Evolutionary conservation across 1,140 invertebrate species (phyloP).

Genomic region (Pseudomyrmex dendroicus): DNA sequence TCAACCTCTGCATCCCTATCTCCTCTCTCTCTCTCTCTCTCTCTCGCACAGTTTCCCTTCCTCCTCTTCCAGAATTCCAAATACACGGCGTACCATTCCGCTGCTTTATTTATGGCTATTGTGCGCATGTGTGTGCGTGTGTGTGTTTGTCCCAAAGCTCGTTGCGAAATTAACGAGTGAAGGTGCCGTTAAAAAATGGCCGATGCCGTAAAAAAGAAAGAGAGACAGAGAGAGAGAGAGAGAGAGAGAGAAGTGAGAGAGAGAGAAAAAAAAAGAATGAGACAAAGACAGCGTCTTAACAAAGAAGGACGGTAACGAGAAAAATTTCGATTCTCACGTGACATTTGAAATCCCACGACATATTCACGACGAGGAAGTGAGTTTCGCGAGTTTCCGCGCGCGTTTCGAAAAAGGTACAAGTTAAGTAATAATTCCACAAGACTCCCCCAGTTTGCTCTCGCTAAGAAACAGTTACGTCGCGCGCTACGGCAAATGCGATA

Average conservation of each 20-base stretch:
- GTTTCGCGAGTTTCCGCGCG: background rate
- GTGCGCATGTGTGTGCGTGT: background rate
- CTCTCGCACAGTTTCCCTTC: background rate
- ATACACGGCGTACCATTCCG: conserved; percentile 34
- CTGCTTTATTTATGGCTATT: conserved; percentile 42
- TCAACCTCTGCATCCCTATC: background rate
- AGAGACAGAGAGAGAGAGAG: too few species aligned
- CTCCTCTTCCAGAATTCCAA: conserved; percentile 43
- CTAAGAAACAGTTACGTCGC: conserved; percentile 20
- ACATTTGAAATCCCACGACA: conserved; percentile 37
- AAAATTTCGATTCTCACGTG: conserved; percentile 41
- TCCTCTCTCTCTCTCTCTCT: background rate
- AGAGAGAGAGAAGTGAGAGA: too few species aligned
- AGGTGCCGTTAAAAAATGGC: conserved; percentile 33
- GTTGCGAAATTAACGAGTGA: conserved; percentile 42
- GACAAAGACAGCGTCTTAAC: conserved; percentile 13
- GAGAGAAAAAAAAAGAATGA: too few species aligned
- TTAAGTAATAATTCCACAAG: conserved; percentile 25
- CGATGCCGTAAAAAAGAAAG: background rate
- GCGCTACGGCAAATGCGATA: background rate
- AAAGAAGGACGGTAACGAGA: conserved; percentile 27
- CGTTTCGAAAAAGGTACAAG: conserved; percentile 17
- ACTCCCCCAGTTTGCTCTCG: background rate
- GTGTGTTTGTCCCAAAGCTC: conserved; percentile 12
- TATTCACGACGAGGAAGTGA: background rate